Evolutionary conservation across 2,888 invertebrate genomes (phyloP).

Genomic region (Eurois occulta): DNA sequence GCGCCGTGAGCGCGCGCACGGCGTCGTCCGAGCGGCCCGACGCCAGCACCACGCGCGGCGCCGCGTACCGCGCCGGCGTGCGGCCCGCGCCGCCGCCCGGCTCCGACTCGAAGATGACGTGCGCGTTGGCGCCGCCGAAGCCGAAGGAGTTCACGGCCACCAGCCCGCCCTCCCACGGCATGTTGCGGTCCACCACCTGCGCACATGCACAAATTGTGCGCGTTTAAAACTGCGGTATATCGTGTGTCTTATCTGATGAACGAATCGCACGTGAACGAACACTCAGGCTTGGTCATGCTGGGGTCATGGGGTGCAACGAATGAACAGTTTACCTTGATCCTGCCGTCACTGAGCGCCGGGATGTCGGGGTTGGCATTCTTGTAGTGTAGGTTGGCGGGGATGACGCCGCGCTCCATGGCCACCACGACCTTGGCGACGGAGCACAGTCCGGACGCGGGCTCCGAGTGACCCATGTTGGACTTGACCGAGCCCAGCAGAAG

Average conservation of each 20-base stretch:
- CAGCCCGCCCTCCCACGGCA: slow-evolving; percentile 97
- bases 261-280: not conserved
- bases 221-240: not conserved
- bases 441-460: slow-evolving; percentile 97
- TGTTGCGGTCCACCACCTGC: slow-evolving; percentile 95
- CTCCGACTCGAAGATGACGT: slow-evolving; percentile 95
- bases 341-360: slow-evolving; percentile 96
- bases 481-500: slow-evolving; percentile 98
- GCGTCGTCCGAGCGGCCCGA: slow-evolving; percentile 97
- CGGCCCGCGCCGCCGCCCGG: slow-evolving; percentile 88
- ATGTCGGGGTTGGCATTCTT: slow-evolving; percentile 96
- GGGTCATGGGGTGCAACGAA: not conserved
- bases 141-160: slow-evolving; percentile 99
- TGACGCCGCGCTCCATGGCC: slow-evolving; percentile 97
- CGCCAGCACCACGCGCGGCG: slow-evolving; percentile 91
- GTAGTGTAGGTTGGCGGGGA: slow-evolving; percentile 98
- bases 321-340: slow-evolving; percentile 92
- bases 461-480: slow-evolving; percentile 99
- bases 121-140: slow-evolving; percentile 99
- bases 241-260: not conserved
- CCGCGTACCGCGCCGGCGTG: slow-evolving; percentile 83
- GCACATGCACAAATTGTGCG: not conserved
- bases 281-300: not conserved
- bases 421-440: slow-evolving; percentile 96
- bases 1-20: slow-evolving; percentile 92